Evolutionary conservation across 2,797 vertebrate genomes (phyloP).

Genomic region (Pantherophis alleghaniensis): DNA sequence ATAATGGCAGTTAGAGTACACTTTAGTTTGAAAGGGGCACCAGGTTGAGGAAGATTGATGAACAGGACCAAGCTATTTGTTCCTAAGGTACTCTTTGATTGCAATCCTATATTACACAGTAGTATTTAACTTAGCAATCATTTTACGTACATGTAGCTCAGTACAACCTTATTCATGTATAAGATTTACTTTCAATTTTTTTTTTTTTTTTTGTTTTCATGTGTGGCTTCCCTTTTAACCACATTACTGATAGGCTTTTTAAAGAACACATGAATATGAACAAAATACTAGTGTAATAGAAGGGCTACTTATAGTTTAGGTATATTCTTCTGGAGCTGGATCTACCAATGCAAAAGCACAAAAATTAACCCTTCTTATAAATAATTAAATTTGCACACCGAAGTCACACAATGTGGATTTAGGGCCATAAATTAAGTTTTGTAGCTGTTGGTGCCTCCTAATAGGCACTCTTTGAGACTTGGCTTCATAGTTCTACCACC

Average conservation of each 20-base stretch:
- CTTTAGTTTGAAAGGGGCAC: background rate
- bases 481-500: background rate
- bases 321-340: background rate
- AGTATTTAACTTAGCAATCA: background rate
- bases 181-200: background rate
- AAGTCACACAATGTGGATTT: background rate
- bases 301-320: background rate
- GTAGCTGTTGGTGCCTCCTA: background rate
- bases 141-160: background rate
- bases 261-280: background rate
- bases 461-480: background rate
- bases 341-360: background rate
- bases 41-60: background rate
- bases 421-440: constrained; percentile 19
- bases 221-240: background rate
- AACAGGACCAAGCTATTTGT: background rate
- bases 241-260: background rate
- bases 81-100: background rate
- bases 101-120: background rate
- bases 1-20: background rate
- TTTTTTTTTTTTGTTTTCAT: background rate
- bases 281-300: background rate
- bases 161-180: background rate
- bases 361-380: no score
- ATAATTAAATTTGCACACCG: background rate